These are phyloP conservation scores for Syrmaticus mikado DNA, from an alignment of 2,113 vertebrate genomes.

Conservation along the genomic window DNA sequence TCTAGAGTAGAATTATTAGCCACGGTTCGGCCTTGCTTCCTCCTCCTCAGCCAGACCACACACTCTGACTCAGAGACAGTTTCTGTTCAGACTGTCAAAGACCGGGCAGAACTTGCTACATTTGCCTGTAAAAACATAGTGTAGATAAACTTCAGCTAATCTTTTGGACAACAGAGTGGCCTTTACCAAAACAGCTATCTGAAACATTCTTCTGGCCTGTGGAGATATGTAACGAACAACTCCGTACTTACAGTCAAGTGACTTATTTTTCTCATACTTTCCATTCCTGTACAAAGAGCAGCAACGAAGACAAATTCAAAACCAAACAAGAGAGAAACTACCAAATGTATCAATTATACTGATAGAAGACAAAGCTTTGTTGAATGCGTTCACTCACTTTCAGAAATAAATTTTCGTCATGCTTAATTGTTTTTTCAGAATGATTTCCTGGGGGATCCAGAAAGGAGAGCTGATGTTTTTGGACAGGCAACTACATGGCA, in stretches of 20 bases:
- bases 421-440: not conserved
- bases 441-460: not conserved
- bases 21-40: fast-evolving
- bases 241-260: not conserved
- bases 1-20: not conserved
- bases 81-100: not conserved
- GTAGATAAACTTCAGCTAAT: not conserved
- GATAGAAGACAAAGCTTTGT: not conserved
- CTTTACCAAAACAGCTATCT: not conserved
- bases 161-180: not conserved
- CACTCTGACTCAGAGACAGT: not conserved
- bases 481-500: not conserved
- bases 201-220: not conserved
- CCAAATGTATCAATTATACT: not conserved
- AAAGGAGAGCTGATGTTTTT: not conserved
- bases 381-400: not conserved
- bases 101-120: not conserved
- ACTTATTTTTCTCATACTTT: not conserved
- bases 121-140: not conserved
- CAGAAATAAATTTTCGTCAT: not conserved
- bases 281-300: not conserved
- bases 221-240: not conserved
- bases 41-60: not conserved
- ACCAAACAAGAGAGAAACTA: not conserved
- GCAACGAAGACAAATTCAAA: not conserved